phyloP scores from a whole-genome alignment of 2,113 vertebrate genomes.

The Astatoreochromis straeleni region DNA sequence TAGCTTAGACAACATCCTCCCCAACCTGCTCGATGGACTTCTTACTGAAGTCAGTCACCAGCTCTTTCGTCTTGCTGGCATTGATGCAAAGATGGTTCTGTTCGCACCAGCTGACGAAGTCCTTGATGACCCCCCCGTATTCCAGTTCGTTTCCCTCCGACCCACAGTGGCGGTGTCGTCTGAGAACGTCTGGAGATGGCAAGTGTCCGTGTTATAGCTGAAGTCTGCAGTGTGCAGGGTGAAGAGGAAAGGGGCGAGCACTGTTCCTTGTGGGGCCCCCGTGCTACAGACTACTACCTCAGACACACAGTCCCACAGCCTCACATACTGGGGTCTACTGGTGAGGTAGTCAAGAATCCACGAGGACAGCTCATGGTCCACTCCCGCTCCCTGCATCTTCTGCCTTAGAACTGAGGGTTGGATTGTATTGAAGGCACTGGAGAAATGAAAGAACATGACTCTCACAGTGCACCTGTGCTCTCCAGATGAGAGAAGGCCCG shows the following conservation, averaged over 20 bases:
- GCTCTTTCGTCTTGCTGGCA: not conserved
- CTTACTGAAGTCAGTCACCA: not conserved
- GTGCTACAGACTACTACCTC: too few species aligned
- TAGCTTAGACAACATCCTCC: not conserved
- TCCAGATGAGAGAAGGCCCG: not conserved
- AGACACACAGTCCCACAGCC: too few species aligned
- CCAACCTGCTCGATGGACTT: not conserved
- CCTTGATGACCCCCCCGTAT: not conserved
- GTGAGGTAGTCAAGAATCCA: not conserved
- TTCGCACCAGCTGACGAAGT: not conserved
- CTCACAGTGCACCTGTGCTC: too few species aligned
- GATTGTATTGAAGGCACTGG: not conserved
- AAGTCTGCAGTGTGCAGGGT: not conserved
- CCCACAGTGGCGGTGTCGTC: not conserved
- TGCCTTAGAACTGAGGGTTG: not conserved
- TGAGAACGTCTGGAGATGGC: not conserved
- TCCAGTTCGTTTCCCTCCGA: not conserved
- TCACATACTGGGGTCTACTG: not conserved
- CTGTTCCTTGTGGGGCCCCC: too few species aligned
- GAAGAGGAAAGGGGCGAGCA: too few species aligned
- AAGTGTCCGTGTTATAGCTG: not conserved
- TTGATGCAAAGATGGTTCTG: not conserved
- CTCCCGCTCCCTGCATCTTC: not conserved
- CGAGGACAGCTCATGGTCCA: not conserved
- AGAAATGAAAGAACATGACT: too few species aligned